Base-by-base conservation (phyloP, 2,797 vertebrate species). In the Enteromius anoplus region DNA sequence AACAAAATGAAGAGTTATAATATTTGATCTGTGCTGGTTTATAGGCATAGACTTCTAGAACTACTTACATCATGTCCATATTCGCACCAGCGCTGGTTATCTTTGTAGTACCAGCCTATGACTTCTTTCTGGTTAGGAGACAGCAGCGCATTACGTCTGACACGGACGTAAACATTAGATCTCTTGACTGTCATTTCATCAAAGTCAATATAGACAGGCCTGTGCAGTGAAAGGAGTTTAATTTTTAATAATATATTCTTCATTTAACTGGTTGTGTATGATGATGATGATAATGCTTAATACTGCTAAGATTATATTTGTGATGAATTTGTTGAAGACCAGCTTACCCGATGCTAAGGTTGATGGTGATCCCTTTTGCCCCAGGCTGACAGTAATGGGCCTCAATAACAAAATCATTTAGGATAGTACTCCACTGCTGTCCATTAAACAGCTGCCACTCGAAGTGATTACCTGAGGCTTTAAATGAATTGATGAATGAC, bases 381-480 rank as follows among this genome's bases (percentile, higher is more conserved):
- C 90, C 93, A 9, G 92, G 91, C 4, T 94, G 92, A 85, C 92
- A 91, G 88, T 94, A 95, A 78, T 94, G 92, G 10, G 86, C 51
- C 86, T 95, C 93, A 0, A 95, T 93, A 75, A 95, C 85, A 12
- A 88, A 60, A 73, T 93, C 91, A 10, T 94, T 88, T 6, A 80
- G 58, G 0, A 94, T 87, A 5, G 4, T 68, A 62, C n/a, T 47
- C 92, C 92, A 93, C 40, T 66, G 26, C 0, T 0, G 9, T 21
- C 87, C 90, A 5, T 65, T 29, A 4, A 15, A 80, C 53, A 93
- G 71, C 85, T 90, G 88, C 94, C 94, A 95, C 85, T 90, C 84
- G 34, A 82, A 93, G 11, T 40, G 53, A 42, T 91, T 93, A 42
- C 32, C 80, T 42, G 5, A 66, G 37, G 75, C 26, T 77, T 64